A percentile compares a stretch with the other conserved stretches of the same genome.
Conservation (phyloP, 2,113 vertebrate species). For the Callipepla californica region DNA sequence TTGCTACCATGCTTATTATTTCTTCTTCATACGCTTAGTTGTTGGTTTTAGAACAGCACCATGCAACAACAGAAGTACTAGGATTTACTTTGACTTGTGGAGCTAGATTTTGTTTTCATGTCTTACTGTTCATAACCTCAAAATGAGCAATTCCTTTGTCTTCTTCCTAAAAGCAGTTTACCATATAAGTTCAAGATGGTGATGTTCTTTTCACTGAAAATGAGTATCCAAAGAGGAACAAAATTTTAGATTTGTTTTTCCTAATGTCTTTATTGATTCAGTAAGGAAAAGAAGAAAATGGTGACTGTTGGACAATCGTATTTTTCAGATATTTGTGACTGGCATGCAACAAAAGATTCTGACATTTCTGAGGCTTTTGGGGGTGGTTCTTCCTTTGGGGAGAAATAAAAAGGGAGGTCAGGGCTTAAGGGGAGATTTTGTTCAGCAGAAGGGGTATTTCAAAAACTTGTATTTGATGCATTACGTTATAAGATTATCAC, state of each 20-base stretch:
- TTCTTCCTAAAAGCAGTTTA: constrained; percentile 36
- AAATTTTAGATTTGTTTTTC: constrained; percentile 47
- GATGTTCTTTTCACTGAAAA: constrained; percentile 23
- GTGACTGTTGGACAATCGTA: constrained; percentile 9
- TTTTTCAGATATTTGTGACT: constrained; percentile 14
- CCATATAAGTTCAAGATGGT: neutral
- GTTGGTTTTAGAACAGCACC: neutral
- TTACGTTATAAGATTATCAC: neutral
- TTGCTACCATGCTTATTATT: neutral
- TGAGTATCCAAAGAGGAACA: constrained; percentile 53
- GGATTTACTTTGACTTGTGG: neutral
- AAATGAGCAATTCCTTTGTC: neutral
- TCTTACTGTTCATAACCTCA: constrained; percentile 1
- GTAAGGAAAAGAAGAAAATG: constrained; percentile 50
- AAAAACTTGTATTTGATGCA: constrained; percentile 36
- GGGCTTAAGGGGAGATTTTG: neutral
- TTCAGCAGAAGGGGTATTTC: constrained; percentile 36
- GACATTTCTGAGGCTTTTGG: neutral
- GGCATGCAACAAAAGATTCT: constrained; percentile 39
- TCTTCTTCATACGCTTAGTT: neutral
- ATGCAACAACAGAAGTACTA: neutral
- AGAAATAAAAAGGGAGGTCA: neutral
- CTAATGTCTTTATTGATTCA: neutral
- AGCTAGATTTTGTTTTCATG: neutral
- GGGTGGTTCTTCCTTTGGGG: neutral